Conservation (phyloP, 2,113 vertebrate genomes). For the Phylloscopus trochiloides region DNA sequence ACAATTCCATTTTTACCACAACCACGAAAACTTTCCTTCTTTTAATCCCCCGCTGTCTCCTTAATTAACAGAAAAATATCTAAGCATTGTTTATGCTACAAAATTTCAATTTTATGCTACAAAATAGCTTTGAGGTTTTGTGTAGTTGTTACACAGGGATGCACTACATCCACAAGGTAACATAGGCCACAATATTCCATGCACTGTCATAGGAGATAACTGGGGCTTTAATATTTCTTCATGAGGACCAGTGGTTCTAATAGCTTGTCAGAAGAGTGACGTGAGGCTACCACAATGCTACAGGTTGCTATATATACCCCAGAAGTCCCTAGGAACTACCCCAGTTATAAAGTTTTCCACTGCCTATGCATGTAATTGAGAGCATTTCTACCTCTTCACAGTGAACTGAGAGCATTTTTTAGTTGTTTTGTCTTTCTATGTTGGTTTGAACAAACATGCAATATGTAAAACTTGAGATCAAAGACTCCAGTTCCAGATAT, state of each 20-base stretch:
- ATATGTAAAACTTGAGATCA: slow-evolving; percentile 16
- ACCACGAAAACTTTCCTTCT: background rate
- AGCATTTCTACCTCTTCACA: background rate
- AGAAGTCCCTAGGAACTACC: background rate
- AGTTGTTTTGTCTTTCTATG: background rate
- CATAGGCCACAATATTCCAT: background rate
- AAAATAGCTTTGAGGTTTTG: background rate
- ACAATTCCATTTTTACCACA: background rate
- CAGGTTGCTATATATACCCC: background rate
- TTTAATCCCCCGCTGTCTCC: background rate
- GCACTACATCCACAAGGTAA: background rate
- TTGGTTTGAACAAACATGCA: background rate
- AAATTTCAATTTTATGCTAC: background rate
- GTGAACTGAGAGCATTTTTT: background rate
- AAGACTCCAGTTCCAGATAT: background rate
- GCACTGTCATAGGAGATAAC: background rate
- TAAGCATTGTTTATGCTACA: background rate
- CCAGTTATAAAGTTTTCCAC: background rate
- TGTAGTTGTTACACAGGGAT: background rate
- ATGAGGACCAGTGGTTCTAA: background rate
- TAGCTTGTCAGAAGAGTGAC: background rate
- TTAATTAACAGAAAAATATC: background rate
- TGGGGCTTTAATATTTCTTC: background rate
- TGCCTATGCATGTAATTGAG: background rate
- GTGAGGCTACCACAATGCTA: background rate